Base-by-base conservation (phyloP, 2,888 invertebrate genomes). In the Zaprionus bogoriensis region DNA sequence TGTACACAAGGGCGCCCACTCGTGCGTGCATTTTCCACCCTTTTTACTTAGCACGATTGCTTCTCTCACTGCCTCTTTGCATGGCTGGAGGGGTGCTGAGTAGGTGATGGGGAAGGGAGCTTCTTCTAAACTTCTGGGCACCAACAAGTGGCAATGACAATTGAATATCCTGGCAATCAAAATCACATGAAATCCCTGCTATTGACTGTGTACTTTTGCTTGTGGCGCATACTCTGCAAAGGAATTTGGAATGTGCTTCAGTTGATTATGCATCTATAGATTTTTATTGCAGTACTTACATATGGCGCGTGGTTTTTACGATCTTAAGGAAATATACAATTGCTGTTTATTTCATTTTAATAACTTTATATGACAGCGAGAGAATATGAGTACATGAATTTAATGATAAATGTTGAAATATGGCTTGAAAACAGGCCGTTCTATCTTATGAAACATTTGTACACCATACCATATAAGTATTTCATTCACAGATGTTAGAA, bases 131-230 rank as follows among this genome's bases (percentile, higher is more conserved):
- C 47, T 50, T 44, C 6, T n/a, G 25, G 38, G 42, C 46, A 58
- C 74, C 74, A 88, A 80, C 88, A 89, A 88, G 88, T 87, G 87
- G 78, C 86, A 85, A 65, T 74, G 65, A 61, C 83, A 85, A 82
- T 88, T 87, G 85, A 82, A 88, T 87, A 77, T 82, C 55, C 38
- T 53, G 67, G 82, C 88, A 79, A 89, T 89, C 83, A 87, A 87
- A 87, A 74, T 80, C 80, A 75, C 70, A 87, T 81, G 54, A 80
- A 82, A 78, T 75, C 72, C 55, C 46, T 61, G 52, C 14, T 44
- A 77, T 64, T 52, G 62, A 51, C 44, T 57, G 17, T 25, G 20
- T 10, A 25, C 22, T 6, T 36, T 5, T 12, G 20, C 25, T 52
- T 42, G 41, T 38, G 25, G 30, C 28, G 36, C 36, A 9, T 12